These are phyloP conservation scores for Nomada fucata DNA, from an alignment of 2,888 invertebrate species.

Conservation along the genomic window DNA sequence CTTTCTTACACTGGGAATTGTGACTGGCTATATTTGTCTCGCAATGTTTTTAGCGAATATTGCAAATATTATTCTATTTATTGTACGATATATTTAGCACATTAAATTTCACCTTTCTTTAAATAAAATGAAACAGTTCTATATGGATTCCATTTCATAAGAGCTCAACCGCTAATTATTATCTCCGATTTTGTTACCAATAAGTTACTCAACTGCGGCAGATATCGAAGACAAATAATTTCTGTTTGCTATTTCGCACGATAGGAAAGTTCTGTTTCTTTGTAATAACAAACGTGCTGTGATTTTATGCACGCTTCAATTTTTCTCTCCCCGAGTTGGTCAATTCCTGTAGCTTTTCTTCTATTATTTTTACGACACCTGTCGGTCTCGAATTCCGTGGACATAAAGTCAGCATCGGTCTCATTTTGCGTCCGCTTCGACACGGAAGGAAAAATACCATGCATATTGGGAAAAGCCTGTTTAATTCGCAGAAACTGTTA, in stretches of 20 bases:
- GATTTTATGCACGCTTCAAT: not conserved
- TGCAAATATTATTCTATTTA: no score
- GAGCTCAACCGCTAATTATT: no score
- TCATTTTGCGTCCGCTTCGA: conserved; percentile 13
- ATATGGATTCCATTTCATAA: no score
- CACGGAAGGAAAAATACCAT: conserved; percentile 14
- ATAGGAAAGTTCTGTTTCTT: not conserved
- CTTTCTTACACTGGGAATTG: no score
- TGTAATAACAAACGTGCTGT: no score
- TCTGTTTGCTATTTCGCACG: not conserved
- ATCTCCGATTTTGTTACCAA: no score
- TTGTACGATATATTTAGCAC: no score
- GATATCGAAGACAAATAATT: not conserved
- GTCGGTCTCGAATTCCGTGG: conserved; percentile 6
- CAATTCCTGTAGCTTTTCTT: conserved; percentile 3
- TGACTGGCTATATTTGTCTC: no score
- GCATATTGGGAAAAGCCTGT: conserved; percentile 8
- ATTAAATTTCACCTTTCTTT: no score
- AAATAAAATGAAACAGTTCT: no score
- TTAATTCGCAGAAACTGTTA: conserved; percentile 11
- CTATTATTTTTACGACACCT: conserved; percentile 7
- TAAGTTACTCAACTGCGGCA: no score
- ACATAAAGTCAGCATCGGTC: not conserved
- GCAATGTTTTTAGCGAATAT: no score
- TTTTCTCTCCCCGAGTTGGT: not conserved